These are phyloP conservation scores for Parasteatoda tepidariorum DNA, from an alignment of 1,140 invertebrate species.

Conservation along the genomic window DNA sequence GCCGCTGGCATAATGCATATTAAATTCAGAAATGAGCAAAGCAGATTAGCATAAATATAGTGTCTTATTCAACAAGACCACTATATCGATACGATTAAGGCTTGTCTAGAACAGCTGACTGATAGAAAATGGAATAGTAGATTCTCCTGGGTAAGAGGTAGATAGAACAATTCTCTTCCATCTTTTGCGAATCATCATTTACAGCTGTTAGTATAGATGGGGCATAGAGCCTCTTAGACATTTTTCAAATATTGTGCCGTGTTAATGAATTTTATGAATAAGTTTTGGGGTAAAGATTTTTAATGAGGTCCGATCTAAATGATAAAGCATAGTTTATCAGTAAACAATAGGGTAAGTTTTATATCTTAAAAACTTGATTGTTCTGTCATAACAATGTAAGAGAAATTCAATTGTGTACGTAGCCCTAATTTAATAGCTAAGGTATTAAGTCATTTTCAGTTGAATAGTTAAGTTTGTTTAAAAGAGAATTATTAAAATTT, in stretches of 20 bases:
- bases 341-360: neutral
- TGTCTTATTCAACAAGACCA: conserved; percentile 28
- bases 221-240: neutral
- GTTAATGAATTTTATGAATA: neutral
- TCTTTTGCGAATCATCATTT: conserved; percentile 30
- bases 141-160: neutral
- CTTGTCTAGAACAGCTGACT: conserved; percentile 25
- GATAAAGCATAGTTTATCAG: neutral
- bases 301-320: neutral
- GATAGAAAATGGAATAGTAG: conserved; percentile 8
- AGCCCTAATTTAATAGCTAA: too few relatives aligned
- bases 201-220: conserved; percentile 30
- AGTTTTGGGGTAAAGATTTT: neutral
- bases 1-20: neutral
- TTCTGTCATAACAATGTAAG: neutral
- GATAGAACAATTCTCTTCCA: conserved; percentile 20
- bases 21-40: neutral
- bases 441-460: too few relatives aligned
- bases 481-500: too few relatives aligned
- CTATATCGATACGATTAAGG: neutral
- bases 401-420: neutral
- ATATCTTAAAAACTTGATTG: neutral
- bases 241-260: neutral
- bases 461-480: too few relatives aligned
- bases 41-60: conserved; percentile 5